Evolutionary conservation across 2,797 vertebrate species (phyloP), one percentile per base, ranked within the genome.

Genomic region (Anabas testudineus): DNA sequence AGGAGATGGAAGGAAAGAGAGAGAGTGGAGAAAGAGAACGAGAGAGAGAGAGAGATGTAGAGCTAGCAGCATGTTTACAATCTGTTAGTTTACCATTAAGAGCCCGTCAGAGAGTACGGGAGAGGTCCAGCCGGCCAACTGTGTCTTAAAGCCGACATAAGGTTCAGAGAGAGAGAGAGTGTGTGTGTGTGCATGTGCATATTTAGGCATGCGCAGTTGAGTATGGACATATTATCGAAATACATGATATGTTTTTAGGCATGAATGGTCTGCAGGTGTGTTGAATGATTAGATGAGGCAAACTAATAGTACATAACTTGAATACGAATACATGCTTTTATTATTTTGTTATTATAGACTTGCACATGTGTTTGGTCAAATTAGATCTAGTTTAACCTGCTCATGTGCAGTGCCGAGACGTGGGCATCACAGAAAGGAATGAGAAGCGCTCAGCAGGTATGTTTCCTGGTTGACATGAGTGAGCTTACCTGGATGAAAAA

Each of bases 1-100:
- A 49, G 15, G 18, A 92, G 93, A 90, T 46, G 15, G 34, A 19
- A 28, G 30, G 28, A 32, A 10, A 32, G n/a, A 57, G 93, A 77
- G 57, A 68, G 71, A 69, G 53, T 52, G 26, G 67, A 70, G 63
- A 76, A 48, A 71, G 46, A 43, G 67, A 77, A 52, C 71, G 56
- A 48, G 36, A 39, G 53, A 64, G 66, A 46, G 58, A 68, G 71
- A 74, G 61, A 65, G 70, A 78, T 78, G 81, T 76, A 76, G 80
- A 47, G 72, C 67, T 55, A 95, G 94, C 95, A 95, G 95, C 94
- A 85, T 97, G 95, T 96, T 95, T 96, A 96, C 96, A 97, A 96
- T 97, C 96, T 96, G 96, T 96, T 97, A 96, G 95, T 94, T 94
- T 95, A 95, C 94, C 95, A 96, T 97, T 96, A 96, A 95, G 94